Conservation (phyloP, 2,113 vertebrate species). For the Delphinapterus leucas region DNA sequence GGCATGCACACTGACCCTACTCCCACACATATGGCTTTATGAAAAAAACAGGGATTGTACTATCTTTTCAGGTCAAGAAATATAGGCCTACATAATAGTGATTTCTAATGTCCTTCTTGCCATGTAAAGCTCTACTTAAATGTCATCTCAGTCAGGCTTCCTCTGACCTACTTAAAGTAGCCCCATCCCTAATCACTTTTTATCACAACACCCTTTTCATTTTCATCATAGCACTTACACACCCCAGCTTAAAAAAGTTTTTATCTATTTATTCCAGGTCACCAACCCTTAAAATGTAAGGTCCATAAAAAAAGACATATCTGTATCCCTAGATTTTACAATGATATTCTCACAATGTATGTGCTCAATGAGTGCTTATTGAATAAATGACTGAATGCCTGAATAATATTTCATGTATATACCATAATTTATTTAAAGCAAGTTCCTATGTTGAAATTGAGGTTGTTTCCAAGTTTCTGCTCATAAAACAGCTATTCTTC, state of each 20-base stretch:
- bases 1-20: fast-evolving
- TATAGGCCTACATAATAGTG: neutral
- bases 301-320: neutral
- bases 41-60: neutral
- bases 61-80: constrained; percentile 16
- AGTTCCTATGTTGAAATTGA: neutral
- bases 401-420: neutral
- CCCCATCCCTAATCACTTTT: neutral
- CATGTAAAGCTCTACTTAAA: neutral
- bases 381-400: neutral
- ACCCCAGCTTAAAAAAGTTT: neutral
- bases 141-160: neutral
- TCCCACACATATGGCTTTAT: neutral
- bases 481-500: neutral
- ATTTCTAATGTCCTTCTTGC: neutral
- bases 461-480: neutral
- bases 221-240: neutral
- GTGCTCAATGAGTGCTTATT: neutral
- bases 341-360: neutral
- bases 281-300: neutral
- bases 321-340: neutral
- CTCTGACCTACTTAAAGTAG: neutral
- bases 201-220: neutral
- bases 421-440: neutral
- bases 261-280: neutral